A percentile compares a stretch with the other conserved stretches of the same genome.
Evolutionary conservation across 1,140 invertebrate genomes (phyloP).

Genomic region (Brachionus rotundiformis): DNA sequence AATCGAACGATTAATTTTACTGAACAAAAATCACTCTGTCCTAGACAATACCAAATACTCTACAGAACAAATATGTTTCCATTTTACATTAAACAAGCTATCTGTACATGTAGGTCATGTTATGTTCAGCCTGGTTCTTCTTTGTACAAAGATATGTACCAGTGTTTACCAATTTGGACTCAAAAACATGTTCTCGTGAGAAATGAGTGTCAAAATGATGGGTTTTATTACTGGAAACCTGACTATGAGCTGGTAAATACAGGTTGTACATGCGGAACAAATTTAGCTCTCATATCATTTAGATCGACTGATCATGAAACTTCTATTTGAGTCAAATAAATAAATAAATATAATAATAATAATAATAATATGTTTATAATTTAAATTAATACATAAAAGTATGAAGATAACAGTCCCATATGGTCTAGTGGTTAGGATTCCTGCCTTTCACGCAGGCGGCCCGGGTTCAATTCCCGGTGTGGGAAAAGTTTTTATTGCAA

Average conservation of each 20-base stretch:
- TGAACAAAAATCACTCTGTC: background rate
- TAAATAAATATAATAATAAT: too few species aligned
- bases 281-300: background rate
- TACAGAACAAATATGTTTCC: background rate
- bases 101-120: background rate
- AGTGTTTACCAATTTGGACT: background rate
- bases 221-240: background rate
- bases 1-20: background rate
- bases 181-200: background rate
- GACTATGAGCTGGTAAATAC: background rate
- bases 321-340: background rate
- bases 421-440: constrained; percentile 50
- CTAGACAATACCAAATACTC: background rate
- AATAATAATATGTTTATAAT: too few species aligned
- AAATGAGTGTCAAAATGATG: background rate
- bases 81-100: background rate
- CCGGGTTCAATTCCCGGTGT: constrained; percentile 42
- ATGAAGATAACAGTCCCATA: background rate
- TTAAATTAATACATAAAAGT: background rate
- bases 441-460: constrained; percentile 47
- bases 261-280: background rate
- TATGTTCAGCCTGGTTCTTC: background rate
- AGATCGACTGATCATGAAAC: background rate
- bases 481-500: constrained; percentile 33
- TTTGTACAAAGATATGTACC: background rate